These are phyloP conservation scores for Calonectris borealis DNA, from an alignment of 2,113 vertebrate genomes.

Conservation along the genomic window DNA sequence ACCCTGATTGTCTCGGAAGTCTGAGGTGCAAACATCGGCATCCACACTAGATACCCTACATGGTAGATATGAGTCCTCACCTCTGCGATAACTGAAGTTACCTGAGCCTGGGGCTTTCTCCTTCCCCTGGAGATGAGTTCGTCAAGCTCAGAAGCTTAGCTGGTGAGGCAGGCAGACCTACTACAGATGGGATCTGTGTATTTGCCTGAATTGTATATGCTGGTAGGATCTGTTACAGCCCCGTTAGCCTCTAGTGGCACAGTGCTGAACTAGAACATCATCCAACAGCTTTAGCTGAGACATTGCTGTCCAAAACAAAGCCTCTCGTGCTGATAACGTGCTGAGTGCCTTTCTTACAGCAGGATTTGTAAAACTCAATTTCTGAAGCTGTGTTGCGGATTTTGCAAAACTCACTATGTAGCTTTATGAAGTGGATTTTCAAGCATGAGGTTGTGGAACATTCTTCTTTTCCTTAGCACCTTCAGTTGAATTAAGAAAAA, in stretches of 20 bases:
- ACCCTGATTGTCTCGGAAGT: neutral
- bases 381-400: neutral
- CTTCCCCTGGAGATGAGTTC: neutral
- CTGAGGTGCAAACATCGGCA: neutral
- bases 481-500: neutral
- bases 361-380: neutral
- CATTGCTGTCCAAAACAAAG: neutral
- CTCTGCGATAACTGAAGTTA: neutral
- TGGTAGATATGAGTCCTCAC: neutral
- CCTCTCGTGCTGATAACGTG: neutral
- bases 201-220: neutral
- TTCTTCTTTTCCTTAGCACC: neutral
- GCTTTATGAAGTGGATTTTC: neutral
- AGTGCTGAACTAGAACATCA: neutral
- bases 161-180: neutral
- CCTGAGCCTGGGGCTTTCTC: neutral
- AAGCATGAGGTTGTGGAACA: neutral
- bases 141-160: neutral
- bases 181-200: neutral
- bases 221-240: neutral
- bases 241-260: rapidly evolving
- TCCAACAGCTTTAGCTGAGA: neutral
- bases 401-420: neutral
- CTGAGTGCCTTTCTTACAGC: neutral
- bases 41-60: neutral